Evolutionary conservation across 2,888 invertebrate genomes (phyloP), one percentile per base, ranked within the genome.

Genomic region (Clitarchus hookeri): DNA sequence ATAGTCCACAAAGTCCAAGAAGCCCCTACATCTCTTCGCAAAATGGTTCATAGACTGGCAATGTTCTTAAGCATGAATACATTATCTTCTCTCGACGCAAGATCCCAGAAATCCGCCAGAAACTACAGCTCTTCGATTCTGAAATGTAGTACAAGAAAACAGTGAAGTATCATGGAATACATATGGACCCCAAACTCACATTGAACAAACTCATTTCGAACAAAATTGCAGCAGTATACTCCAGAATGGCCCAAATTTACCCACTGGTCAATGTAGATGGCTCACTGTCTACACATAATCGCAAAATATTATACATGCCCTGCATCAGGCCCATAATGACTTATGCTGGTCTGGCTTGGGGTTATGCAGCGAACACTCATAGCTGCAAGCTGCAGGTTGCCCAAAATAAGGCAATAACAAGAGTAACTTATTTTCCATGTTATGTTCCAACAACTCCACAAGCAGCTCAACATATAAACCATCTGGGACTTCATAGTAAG

Each of bases 31-130:
- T 12, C 12, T 25, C 6, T 27, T 86, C 0, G 83, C 82, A 13
- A 6, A 6, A n/a, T 86, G 85, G 85, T 54, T 82, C 26, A 83
- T 36, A 26, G 27, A 48, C 2, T 86, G 84, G 84, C 11, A 80
- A 86, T 44, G 36, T 48, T 0, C 53, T 53, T 6, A 85, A 85
- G 36, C 23, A n/a, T 8, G 54, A 54, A 27, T 44, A 79, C 16
- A 85, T 82, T 44, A 44, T 84, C 8, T 86, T 86, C 19, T 12
- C 83, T 1, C 26, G 44, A n/a, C 36, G 83, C 6, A 44, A 16
- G 77, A 82, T 19, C 23, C 44, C 16, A 8, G 0, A 23, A 1
- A 53, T 53, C 85, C 16, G 23, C 3, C 53, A 6, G 13, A 11
- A 11, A n/a, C 27, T 36, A 23, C 26, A 26, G 26, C 77, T 27